These are phyloP conservation scores for Leptopterna dolabrata DNA, from an alignment of 2,888 invertebrate genomes.

Conservation along the genomic window DNA sequence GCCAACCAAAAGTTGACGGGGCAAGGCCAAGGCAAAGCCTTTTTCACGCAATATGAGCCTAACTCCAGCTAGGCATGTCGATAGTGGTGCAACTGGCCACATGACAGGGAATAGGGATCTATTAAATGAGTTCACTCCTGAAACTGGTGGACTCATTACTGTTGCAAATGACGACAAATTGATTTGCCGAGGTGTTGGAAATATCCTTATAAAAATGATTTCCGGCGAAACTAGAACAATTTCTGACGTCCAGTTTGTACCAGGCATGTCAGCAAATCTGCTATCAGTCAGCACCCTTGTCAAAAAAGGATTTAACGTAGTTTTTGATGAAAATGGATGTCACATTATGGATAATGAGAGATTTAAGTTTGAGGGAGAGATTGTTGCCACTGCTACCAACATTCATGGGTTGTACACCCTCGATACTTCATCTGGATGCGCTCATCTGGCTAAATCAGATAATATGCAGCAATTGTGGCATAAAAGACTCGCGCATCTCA, in stretches of 20 bases:
- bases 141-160: neutral
- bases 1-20: too few relatives aligned
- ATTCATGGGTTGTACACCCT: neutral
- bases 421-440: too few relatives aligned
- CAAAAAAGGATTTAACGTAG: neutral
- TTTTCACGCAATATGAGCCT: too few relatives aligned
- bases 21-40: too few relatives aligned
- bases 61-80: too few relatives aligned
- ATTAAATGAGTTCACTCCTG: too few relatives aligned
- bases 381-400: neutral
- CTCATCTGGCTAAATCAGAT: neutral
- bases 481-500: neutral
- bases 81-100: too few relatives aligned
- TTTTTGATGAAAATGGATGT: neutral
- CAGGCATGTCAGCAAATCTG: too few relatives aligned
- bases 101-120: too few relatives aligned
- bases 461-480: neutral
- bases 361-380: conserved; percentile 12
- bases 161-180: neutral
- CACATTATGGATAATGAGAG: neutral
- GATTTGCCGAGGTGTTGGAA: neutral
- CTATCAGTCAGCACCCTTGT: too few relatives aligned
- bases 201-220: neutral
- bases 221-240: too few relatives aligned
- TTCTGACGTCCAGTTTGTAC: too few relatives aligned